Percentiles rank a stretch among this genome's conserved stretches.
Evolutionary conservation across 2,797 vertebrate genomes (phyloP).

Genomic region (Gorsachius magnificus): DNA sequence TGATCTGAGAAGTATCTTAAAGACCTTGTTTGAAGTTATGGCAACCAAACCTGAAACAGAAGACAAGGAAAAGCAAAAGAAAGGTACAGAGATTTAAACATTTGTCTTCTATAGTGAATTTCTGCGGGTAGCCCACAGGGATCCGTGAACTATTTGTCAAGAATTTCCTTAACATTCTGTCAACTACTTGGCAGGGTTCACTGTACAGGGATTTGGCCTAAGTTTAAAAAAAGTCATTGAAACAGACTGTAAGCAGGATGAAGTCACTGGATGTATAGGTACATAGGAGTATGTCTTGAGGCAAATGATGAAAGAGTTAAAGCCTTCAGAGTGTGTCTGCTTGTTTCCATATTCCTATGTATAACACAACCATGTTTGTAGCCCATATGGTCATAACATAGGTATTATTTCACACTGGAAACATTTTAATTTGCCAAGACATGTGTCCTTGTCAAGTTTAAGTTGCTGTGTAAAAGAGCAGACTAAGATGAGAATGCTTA

Average conservation of each 20-base stretch:
- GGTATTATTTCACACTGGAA: background rate
- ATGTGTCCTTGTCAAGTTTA: background rate
- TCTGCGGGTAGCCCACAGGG: background rate
- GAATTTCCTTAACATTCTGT: background rate
- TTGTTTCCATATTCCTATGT: background rate
- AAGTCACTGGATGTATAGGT: background rate
- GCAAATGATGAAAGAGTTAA: background rate
- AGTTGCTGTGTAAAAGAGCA: background rate
- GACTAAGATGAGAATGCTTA: background rate
- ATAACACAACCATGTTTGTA: background rate
- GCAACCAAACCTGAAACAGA: constrained; percentile 92
- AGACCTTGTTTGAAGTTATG: constrained; percentile 98
- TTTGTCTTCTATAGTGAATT: background rate
- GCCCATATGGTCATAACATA: background rate
- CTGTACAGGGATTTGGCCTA: background rate
- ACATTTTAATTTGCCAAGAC: background rate
- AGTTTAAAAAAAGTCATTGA: background rate
- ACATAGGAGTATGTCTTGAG: background rate
- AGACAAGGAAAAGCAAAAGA: constrained; percentile 87
- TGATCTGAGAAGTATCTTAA: constrained; percentile 94
- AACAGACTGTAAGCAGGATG: background rate
- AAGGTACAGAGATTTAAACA: constrained; percentile 75
- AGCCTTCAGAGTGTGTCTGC: background rate
- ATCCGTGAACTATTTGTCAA: background rate
- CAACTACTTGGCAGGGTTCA: background rate